Conservation (phyloP, 2,113 vertebrate genomes). For the Eubucco bourcierii region DNA sequence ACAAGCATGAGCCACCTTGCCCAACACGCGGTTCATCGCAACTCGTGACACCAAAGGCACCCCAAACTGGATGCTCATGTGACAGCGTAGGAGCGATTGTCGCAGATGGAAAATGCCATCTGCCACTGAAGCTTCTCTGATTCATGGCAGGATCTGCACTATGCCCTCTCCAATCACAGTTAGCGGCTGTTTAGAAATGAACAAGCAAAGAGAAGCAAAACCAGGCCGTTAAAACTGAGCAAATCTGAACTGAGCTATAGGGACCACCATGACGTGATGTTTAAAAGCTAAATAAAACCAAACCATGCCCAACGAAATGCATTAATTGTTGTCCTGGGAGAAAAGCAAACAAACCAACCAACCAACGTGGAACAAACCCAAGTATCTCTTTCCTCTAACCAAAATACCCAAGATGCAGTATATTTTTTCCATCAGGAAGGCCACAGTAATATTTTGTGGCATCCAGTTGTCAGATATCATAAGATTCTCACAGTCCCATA, state of each 20-base stretch:
- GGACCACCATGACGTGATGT: background rate
- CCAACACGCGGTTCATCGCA: fast-evolving
- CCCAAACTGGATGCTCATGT: background rate
- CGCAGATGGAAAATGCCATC: background rate
- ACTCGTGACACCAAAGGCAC: background rate
- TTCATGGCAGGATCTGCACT: background rate
- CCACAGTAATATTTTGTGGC: background rate
- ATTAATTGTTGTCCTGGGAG: background rate
- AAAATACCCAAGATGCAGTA: background rate
- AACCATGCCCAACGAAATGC: background rate
- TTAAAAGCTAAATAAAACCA: background rate
- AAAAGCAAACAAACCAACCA: background rate
- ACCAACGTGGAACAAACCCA: background rate
- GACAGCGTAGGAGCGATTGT: background rate
- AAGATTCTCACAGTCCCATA: background rate
- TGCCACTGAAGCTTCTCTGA: background rate
- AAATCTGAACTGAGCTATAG: background rate
- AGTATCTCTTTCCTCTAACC: background rate
- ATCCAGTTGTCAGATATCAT: background rate
- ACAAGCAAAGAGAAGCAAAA: background rate
- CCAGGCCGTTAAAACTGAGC: fast-evolving
- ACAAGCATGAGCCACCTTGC: background rate
- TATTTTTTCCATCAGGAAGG: background rate
- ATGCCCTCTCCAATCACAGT: fast-evolving
- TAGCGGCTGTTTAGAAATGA: background rate